A percentile compares a stretch with the other conserved stretches of the same genome.
Evolutionary conservation across 2,113 vertebrate species (phyloP).

Genomic region (Odobenus rosmarus): DNA sequence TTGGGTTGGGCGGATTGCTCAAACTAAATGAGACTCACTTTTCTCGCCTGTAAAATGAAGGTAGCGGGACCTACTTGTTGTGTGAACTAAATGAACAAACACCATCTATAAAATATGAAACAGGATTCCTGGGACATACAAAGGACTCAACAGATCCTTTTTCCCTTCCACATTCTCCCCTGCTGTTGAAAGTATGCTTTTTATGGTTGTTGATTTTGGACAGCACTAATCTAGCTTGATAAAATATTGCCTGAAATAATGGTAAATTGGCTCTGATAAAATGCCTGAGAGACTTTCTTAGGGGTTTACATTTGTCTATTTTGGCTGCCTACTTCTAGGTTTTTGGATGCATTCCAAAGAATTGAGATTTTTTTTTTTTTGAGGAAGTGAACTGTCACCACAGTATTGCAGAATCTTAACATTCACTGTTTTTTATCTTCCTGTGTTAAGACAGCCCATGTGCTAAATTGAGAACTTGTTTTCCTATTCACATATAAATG

Average conservation of each 20-base stretch:
- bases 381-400: neutral
- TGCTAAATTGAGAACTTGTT: slow-evolving; percentile 14
- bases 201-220: neutral
- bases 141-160: neutral
- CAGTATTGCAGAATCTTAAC: neutral
- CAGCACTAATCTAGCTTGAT: neutral
- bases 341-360: slow-evolving; percentile 26
- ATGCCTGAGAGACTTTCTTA: neutral
- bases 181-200: neutral
- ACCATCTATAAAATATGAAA: neutral
- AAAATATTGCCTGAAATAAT: slow-evolving; percentile 12
- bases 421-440: neutral
- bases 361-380: neutral
- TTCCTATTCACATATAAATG: neutral
- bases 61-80: neutral
- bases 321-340: neutral
- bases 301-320: slow-evolving; percentile 34
- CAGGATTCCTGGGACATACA: neutral
- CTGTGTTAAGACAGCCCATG: neutral
- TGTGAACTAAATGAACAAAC: neutral
- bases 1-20: neutral
- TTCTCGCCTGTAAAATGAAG: neutral
- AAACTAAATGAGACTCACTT: neutral
- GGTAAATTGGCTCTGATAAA: neutral
- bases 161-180: neutral